phyloP scores from a whole-genome alignment of 2,888 invertebrate species.

The Scaptomyza parva region DNA sequence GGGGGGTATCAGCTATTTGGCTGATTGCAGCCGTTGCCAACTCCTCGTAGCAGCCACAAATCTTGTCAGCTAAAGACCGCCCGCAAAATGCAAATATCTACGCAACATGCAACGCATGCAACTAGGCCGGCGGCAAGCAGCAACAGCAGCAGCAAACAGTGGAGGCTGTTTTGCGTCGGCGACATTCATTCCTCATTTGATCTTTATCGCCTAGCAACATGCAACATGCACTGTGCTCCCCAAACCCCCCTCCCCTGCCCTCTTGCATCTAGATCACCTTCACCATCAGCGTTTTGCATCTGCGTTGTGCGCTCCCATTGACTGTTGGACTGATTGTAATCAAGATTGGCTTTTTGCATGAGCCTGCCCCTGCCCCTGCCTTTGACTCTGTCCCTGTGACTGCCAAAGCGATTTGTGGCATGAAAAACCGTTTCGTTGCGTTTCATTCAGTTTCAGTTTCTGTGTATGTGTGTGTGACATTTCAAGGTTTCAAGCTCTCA shows the following conservation, averaged over 20 bases:
- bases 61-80: slow-evolving; percentile 66
- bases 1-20: background rate
- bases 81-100: slow-evolving; percentile 74
- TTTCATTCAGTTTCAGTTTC: slow-evolving; percentile 46
- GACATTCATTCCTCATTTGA: slow-evolving; percentile 80
- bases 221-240: slow-evolving; percentile 60
- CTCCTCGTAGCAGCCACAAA: slow-evolving; percentile 61
- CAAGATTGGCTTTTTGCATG: slow-evolving; percentile 79
- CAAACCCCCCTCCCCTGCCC: background rate
- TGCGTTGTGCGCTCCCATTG: slow-evolving; percentile 46
- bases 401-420: slow-evolving; percentile 74
- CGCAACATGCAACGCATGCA: slow-evolving; percentile 72
- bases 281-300: slow-evolving; percentile 21
- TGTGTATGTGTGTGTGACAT: slow-evolving; percentile 57
- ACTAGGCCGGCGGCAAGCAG: slow-evolving; percentile 52
- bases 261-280: background rate
- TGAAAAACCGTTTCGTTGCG: slow-evolving; percentile 65
- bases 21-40: slow-evolving; percentile 46
- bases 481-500: slow-evolving; percentile 67
- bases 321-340: slow-evolving; percentile 73
- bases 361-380: too few species aligned
- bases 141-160: slow-evolving; percentile 22
- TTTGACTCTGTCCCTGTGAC: too few species aligned
- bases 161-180: slow-evolving; percentile 64
- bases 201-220: slow-evolving; percentile 78